Evolutionary conservation across 1,140 invertebrate species (phyloP), one percentile per base, ranked within the genome.

Genomic region (Augochlora pura): DNA sequence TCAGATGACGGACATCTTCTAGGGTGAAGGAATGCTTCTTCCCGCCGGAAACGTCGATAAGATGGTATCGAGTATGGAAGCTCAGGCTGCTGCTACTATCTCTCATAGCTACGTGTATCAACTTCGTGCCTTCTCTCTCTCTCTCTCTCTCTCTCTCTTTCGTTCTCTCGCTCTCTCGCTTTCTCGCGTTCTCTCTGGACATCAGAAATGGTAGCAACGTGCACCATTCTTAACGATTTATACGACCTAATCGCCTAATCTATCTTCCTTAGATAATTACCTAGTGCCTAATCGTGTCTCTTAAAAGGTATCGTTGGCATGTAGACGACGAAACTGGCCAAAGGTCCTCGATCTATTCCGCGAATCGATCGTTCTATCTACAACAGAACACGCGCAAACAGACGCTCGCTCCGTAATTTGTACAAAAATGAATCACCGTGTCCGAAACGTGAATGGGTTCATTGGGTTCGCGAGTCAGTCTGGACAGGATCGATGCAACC

Each of bases 251-350:
- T 65, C 23, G 10, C 39, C 70, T 86, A 74, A 32, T 42, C 49
- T 79, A 77, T 39, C 52, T 62, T n/a, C n/a, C 16, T 14, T 62
- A 78, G 23, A 49, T 84, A 81, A 74, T 81, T 74, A 70, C 60
- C 52, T 84, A 77, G 18, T 38, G 70, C 42, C 68, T 67, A 79
- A 57, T 65, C 39, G 62, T 69, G 75, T 38, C 27, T 23, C 23
- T 75, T 27, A 42, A 83, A 69, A 49, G 23, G n/a, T 79, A 38
- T 57, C 77, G 14, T 64, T 27, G 4, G 52, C 32, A n/a, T 27
- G 27, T 59, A 70, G 46, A 77, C 66, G 74, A 70, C n/a, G 32
- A 81, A 57, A 77, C 64, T 73, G 78, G 65, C 65, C 72, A 46
- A 73, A 66, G 69, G 38, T 74, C 52, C 70, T 59, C 63, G 38